Percentiles rank a stretch among this genome's conserved stretches.
phyloP scores from a whole-genome alignment of 92 coral and sea anemone genomes.

The Bergia sp. region DNA sequence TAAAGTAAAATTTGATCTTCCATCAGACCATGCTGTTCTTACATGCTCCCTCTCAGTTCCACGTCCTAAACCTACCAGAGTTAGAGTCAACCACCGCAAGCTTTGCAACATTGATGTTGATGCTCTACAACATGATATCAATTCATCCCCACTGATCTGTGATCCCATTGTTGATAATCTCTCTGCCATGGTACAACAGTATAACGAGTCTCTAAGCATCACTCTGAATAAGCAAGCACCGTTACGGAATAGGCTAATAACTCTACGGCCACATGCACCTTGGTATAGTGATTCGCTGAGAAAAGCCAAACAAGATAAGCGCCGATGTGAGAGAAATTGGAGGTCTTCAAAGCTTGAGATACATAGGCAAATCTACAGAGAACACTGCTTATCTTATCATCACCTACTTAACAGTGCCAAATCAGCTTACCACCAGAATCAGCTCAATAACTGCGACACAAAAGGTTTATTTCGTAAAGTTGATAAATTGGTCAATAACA shows the following conservation, averaged over 20 bases:
- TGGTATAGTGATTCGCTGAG: conserved; percentile 57
- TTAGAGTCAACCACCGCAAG: conserved; percentile 41
- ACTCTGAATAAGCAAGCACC: conserved; percentile 52
- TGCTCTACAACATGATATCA: conserved; percentile 31
- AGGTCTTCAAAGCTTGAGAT: conserved; percentile 48
- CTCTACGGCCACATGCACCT: conserved; percentile 62
- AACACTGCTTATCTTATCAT: conserved; percentile 40
- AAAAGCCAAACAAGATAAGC: conserved; percentile 49
- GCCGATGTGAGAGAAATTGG: conserved; percentile 46
- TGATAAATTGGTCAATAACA: conserved; percentile 35
- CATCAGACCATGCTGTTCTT: conserved; percentile 50
- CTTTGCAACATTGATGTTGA: conserved; percentile 26
- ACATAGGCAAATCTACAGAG: conserved; percentile 46
- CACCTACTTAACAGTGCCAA: conserved; percentile 40
- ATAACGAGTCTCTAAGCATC: conserved; percentile 38
- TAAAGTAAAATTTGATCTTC: conserved; percentile 45
- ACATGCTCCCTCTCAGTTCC: conserved; percentile 40
- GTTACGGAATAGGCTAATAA: conserved; percentile 42
- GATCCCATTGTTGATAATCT: conserved; percentile 29
- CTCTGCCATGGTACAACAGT: conserved; percentile 39
- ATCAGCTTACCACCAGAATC: conserved; percentile 40
- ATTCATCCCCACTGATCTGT: conserved; percentile 31
- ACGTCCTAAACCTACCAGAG: conserved; percentile 43
- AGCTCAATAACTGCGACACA: conserved; percentile 38
- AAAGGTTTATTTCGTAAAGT: conserved; percentile 42